Conservation (phyloP, 2,888 invertebrate genomes). For the Gisinianus flammeolus region DNA sequence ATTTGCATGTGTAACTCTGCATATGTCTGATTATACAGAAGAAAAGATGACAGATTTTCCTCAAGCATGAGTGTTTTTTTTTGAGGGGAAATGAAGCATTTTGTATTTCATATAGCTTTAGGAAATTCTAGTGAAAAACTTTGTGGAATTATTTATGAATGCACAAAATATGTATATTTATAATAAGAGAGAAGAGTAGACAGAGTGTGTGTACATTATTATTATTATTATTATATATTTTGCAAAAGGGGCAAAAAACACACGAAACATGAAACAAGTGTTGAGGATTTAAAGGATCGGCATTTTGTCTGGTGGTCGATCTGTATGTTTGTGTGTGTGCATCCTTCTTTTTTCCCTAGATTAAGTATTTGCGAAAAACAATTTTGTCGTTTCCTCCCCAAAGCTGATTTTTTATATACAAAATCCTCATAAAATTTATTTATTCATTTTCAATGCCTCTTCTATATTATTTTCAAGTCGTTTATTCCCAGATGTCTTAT, state of each 20-base stretch:
- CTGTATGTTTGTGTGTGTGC: too few species aligned
- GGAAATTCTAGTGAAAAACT: too few species aligned
- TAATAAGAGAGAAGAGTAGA: too few species aligned
- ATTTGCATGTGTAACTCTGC: neutral
- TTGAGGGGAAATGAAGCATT: neutral
- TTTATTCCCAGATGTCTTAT: neutral
- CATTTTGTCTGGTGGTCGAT: neutral
- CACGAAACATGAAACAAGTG: neutral
- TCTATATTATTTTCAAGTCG: neutral
- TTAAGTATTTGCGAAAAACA: neutral
- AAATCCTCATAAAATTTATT: constrained; percentile 9
- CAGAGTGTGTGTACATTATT: too few species aligned
- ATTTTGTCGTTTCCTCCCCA: constrained; percentile 6
- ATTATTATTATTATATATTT: neutral
- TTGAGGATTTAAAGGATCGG: constrained; percentile 11
- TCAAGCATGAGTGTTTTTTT: neutral
- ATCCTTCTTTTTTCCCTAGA: neutral
- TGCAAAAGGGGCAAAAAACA: neutral
- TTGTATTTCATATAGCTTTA: neutral
- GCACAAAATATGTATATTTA: too few species aligned
- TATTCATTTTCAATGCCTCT: neutral
- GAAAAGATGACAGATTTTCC: neutral
- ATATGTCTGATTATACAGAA: neutral
- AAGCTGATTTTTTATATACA: neutral
- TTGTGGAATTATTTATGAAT: constrained; percentile 13